Conservation (phyloP, 2,888 invertebrate species). For the Drosophila glabriapex region DNA sequence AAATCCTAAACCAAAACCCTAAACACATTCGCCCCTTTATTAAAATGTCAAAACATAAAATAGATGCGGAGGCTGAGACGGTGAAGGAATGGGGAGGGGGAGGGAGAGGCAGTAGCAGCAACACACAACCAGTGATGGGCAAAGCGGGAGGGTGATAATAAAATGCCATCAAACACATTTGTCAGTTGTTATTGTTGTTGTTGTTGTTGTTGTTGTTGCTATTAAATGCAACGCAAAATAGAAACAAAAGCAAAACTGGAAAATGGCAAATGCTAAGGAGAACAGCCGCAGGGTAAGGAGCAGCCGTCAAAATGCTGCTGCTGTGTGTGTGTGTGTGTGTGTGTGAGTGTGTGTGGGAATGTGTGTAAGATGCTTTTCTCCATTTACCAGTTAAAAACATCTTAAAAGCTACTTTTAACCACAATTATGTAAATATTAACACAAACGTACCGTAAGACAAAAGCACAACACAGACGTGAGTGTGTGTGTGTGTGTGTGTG, state of each 20-base stretch:
- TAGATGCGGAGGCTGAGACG: background rate
- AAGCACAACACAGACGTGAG: slow-evolving; percentile 33
- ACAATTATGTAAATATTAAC: slow-evolving; percentile 81
- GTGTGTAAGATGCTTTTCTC: slow-evolving; percentile 38
- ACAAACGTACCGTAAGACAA: slow-evolving; percentile 70
- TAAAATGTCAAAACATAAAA: slow-evolving; percentile 76
- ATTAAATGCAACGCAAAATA: slow-evolving; percentile 66
- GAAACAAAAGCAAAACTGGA: slow-evolving; percentile 57
- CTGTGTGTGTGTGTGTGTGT: background rate
- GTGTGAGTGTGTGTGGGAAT: background rate
- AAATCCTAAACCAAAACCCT: slow-evolving; percentile 5
- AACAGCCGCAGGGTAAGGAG: background rate
- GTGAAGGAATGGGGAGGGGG: fast-evolving
- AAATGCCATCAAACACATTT: slow-evolving; percentile 74
- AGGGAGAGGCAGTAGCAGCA: background rate
- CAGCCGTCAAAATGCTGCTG: background rate
- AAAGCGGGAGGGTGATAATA: slow-evolving; percentile 45
- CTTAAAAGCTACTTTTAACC: slow-evolving; percentile 81
- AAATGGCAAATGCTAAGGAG: slow-evolving; percentile 42
- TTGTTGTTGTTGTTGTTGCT: slow-evolving; percentile 45
- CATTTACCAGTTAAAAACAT: slow-evolving; percentile 78
- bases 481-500: slow-evolving; percentile 2
- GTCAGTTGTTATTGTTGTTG: slow-evolving; percentile 60
- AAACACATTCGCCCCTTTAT: slow-evolving; percentile 60
- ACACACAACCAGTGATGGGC: background rate